Conservation (phyloP, 2,113 vertebrate genomes). For the Sinocyclocheilus grahami region DNA sequence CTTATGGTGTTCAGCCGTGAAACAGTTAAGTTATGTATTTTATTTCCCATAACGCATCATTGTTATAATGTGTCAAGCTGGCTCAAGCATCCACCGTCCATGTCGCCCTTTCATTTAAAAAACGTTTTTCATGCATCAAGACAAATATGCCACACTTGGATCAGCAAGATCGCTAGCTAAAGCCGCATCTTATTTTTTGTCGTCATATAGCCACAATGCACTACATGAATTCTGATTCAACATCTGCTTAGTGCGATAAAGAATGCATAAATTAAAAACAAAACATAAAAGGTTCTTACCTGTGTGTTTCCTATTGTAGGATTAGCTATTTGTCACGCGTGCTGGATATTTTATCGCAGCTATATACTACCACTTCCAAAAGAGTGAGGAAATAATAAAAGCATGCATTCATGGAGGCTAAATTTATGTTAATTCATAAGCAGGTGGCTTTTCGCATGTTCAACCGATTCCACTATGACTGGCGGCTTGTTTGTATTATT, state of each 20-base stretch:
- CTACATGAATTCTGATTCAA: not conserved
- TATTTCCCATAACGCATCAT: not conserved
- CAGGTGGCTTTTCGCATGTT: not conserved
- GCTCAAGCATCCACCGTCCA: not conserved
- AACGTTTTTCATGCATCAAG: not conserved
- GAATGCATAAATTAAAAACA: not conserved
- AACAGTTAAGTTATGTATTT: not conserved
- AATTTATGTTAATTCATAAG: constrained; percentile 28
- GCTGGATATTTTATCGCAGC: constrained; percentile 58
- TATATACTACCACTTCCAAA: constrained; percentile 37
- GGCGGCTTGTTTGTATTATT: constrained; percentile 59
- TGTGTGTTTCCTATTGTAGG: constrained; percentile 57
- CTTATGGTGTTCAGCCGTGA: not conserved
- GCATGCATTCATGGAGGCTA: constrained; percentile 13
- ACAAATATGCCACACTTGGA: not conserved
- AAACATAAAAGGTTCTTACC: constrained; percentile 59
- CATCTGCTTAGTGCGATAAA: not conserved
- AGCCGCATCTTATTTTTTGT: not conserved
- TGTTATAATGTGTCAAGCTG: not conserved
- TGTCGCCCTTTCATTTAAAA: not conserved
- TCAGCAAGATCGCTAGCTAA: not conserved
- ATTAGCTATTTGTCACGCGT: constrained; percentile 58
- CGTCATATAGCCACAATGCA: not conserved
- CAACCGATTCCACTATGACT: constrained; percentile 22
- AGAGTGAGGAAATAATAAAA: not conserved